phyloP scores from a whole-genome alignment of 2,113 vertebrate genomes.

The Mormyrus iriodes region DNA sequence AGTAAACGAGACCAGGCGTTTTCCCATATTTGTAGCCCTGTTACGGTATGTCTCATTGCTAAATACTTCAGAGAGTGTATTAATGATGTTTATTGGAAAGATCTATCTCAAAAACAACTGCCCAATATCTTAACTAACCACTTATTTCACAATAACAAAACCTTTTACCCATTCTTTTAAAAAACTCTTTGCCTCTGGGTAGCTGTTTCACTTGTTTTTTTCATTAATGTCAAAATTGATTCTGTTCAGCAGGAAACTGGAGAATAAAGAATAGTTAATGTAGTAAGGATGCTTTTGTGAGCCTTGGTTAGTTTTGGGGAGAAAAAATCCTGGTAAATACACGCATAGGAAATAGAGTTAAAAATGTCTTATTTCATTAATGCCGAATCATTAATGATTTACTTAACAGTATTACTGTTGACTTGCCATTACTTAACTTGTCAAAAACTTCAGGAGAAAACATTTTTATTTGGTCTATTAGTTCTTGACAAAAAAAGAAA shows the following conservation, averaged over 20 bases:
- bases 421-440: not conserved
- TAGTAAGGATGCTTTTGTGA: not conserved
- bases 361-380: not conserved
- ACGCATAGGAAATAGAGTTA: not conserved
- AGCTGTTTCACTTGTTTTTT: not conserved
- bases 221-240: constrained; percentile 37
- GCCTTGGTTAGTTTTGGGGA: not conserved
- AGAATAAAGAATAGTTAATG: constrained; percentile 11
- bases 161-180: constrained; percentile 42
- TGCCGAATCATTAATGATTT: not conserved
- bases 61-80: constrained; percentile 44
- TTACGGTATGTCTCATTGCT: constrained; percentile 25
- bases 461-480: not conserved
- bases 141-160: constrained; percentile 34
- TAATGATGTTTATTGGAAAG: constrained; percentile 52
- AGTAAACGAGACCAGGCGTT: constrained; percentile 49
- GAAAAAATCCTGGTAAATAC: not conserved
- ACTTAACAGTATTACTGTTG: not conserved
- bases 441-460: not conserved
- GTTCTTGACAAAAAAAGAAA: not conserved
- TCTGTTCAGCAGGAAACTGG: constrained; percentile 26
- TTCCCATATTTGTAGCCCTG: constrained; percentile 38
- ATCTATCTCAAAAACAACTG: constrained; percentile 26
- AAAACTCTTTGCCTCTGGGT: constrained; percentile 2
- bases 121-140: constrained; percentile 23